Percentiles rank a stretch among this genome's conserved stretches.
These are phyloP conservation scores for Pocota personata DNA, from an alignment of 2,888 invertebrate species.

Conservation along the genomic window DNA sequence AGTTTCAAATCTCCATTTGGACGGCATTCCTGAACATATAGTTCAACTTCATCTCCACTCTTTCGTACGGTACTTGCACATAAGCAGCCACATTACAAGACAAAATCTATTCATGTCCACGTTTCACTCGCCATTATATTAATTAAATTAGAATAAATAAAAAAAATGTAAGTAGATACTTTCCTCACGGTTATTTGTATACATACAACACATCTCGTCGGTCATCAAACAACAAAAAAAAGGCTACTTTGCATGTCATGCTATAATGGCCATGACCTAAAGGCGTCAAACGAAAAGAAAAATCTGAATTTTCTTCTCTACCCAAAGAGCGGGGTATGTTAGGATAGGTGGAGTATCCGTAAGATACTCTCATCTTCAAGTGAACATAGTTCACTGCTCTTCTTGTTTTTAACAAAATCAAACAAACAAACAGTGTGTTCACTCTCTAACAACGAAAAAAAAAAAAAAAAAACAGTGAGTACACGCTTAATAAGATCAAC, in stretches of 20 bases:
- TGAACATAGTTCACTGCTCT: conserved; percentile 60
- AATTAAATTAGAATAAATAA: conserved; percentile 62
- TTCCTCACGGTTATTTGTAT: conserved; percentile 50
- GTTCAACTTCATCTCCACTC: not conserved
- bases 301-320: conserved; percentile 15
- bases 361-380: conserved; percentile 48
- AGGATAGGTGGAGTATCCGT: not conserved
- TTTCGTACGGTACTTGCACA: too few relatives aligned
- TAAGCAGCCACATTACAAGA: not conserved
- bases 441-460: conserved; percentile 64
- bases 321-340: not conserved
- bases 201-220: not conserved
- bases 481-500: conserved; percentile 68
- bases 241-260: conserved; percentile 61
- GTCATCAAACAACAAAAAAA: conserved; percentile 3
- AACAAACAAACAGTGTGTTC: conserved; percentile 6
- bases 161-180: conserved; percentile 42
- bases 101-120: conserved; percentile 28
- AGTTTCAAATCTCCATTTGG: conserved; percentile 8
- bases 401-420: conserved; percentile 1
- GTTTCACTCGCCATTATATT: conserved; percentile 34
- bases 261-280: conserved; percentile 67
- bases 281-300: conserved; percentile 37
- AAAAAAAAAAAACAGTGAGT: conserved; percentile 5
- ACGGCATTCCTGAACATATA: conserved; percentile 25